Conservation (phyloP, 2,113 vertebrate genomes). For the Psammodynastes pulverulentus region DNA sequence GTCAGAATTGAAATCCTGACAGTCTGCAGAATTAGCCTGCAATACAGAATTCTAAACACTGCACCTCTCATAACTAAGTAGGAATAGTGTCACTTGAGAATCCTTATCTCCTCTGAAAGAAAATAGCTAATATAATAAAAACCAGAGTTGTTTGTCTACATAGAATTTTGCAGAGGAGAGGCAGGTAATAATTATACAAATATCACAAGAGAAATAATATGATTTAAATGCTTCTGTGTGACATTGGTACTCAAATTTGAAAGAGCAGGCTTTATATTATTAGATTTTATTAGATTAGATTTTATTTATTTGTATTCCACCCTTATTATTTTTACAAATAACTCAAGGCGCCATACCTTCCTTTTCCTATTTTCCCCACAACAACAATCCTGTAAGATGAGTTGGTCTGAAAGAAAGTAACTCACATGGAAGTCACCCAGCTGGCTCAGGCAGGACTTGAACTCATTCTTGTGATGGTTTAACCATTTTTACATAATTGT, state of each 20-base stretch:
- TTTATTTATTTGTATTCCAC: not conserved
- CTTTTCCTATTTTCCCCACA: not conserved
- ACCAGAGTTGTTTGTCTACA: not conserved
- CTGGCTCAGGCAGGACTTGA: not conserved
- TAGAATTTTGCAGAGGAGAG: not conserved
- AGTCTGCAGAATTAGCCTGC: not conserved
- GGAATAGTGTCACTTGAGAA: not conserved
- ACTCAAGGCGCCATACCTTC: not conserved
- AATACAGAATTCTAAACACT: not conserved
- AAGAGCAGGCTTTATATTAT: not conserved
- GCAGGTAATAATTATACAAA: not conserved
- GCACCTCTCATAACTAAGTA: not conserved
- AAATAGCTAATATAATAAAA: not conserved
- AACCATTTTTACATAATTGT: not conserved
- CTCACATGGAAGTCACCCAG: not conserved
- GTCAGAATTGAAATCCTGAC: not conserved
- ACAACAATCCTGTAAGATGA: not conserved
- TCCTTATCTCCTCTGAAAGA: not conserved
- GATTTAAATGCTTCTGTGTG: not conserved
- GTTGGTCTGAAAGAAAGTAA: not conserved
- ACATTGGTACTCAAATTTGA: not conserved
- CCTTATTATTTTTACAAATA: not conserved
- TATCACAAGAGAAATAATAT: not conserved
- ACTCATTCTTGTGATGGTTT: not conserved
- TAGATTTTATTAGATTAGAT: not conserved